phyloP scores from a whole-genome alignment of 2,888 invertebrate species.

The Tortrix viridana region DNA sequence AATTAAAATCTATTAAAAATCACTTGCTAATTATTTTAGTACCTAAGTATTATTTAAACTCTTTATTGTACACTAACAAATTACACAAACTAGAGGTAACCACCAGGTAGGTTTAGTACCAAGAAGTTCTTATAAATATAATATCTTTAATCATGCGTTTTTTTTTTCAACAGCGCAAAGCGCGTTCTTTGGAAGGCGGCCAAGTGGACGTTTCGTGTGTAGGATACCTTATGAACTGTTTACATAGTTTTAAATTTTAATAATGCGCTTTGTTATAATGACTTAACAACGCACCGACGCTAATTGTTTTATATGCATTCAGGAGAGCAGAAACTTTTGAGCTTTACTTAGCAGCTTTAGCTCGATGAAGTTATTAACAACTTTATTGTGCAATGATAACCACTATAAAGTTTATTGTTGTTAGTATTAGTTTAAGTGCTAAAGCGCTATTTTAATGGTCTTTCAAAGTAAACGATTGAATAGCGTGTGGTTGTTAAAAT shows the following conservation, averaged over 20 bases:
- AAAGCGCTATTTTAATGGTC: slow-evolving; percentile 9
- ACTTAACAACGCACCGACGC: slow-evolving; percentile 63
- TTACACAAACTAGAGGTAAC: too few relatives aligned
- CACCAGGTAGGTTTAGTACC: too few relatives aligned
- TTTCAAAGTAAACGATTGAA: slow-evolving; percentile 17
- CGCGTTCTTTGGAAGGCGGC: too few relatives aligned
- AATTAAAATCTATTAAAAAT: too few relatives aligned
- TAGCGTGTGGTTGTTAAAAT: background rate
- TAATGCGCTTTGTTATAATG: slow-evolving; percentile 66
- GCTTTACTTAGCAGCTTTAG: slow-evolving; percentile 10
- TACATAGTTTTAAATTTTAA: slow-evolving; percentile 72
- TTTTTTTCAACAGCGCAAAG: too few relatives aligned
- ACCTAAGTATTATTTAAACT: too few relatives aligned
- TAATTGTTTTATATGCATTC: slow-evolving; percentile 37
- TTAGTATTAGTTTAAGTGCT: slow-evolving; percentile 16
- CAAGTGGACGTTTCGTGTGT: too few relatives aligned
- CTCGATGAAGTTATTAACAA: slow-evolving; percentile 10
- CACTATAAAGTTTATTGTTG: slow-evolving; percentile 1
- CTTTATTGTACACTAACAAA: too few relatives aligned
- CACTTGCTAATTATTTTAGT: too few relatives aligned
- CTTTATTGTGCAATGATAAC: slow-evolving; percentile 15
- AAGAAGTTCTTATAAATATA: too few relatives aligned
- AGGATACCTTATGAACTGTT: slow-evolving; percentile 61
- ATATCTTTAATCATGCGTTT: too few relatives aligned
- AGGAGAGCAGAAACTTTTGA: slow-evolving; percentile 57